phyloP scores from a whole-genome alignment of 1,140 invertebrate genomes.

The Rhyzopertha dominica region DNA sequence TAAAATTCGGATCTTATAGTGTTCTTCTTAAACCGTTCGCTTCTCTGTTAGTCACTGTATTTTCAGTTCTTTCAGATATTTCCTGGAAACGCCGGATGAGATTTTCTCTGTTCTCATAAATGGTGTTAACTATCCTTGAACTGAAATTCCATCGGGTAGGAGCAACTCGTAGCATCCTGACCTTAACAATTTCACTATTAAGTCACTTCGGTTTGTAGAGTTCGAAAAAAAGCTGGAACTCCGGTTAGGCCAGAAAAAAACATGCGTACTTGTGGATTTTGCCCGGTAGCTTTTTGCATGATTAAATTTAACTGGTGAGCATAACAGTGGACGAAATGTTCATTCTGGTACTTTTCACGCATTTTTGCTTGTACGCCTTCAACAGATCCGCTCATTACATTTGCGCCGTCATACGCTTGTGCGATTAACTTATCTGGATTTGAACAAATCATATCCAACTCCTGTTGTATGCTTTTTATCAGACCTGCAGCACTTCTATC shows the following conservation, averaged over 20 bases:
- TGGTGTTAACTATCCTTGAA: constrained; percentile 4
- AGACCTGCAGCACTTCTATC: constrained; percentile 15
- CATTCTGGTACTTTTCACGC: not conserved
- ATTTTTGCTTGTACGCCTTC: constrained; percentile 32
- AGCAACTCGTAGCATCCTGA: constrained; percentile 10
- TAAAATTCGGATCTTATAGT: no score
- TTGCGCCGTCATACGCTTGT: constrained; percentile 37
- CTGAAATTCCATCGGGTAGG: constrained; percentile 12
- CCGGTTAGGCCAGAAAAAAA: constrained; percentile 19
- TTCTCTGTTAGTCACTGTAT: constrained; percentile 9
- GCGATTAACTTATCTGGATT: constrained; percentile 34
- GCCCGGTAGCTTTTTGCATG: constrained; percentile 18
- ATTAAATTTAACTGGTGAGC: constrained; percentile 34
- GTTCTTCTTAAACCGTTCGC: constrained; percentile 12
- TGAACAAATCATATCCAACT: constrained; percentile 26
- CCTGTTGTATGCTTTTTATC: constrained; percentile 22
- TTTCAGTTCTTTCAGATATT: constrained; percentile 1
- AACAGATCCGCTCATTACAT: constrained; percentile 27
- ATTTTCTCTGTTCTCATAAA: constrained; percentile 8
- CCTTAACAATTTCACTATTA: constrained; percentile 14
- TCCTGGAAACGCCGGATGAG: constrained; percentile 7
- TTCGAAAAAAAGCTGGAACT: constrained; percentile 18
- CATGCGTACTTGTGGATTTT: constrained; percentile 15
- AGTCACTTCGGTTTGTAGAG: constrained; percentile 11
- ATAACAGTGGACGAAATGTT: constrained; percentile 8